Base-by-base conservation (phyloP, 1,140 invertebrate genomes). In the Rhizoglyphus robini region DNA sequence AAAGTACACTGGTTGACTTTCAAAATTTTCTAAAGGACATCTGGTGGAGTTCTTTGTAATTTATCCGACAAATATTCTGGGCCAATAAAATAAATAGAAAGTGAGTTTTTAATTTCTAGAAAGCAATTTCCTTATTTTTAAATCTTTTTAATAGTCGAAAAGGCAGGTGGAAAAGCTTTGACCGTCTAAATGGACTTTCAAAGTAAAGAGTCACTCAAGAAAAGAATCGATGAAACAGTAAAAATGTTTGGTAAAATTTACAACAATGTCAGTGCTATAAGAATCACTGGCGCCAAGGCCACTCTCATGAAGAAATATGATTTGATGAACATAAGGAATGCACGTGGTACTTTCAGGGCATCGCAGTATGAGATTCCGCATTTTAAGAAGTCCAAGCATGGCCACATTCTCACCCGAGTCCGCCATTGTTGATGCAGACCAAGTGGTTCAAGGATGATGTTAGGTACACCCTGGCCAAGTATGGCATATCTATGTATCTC, bases 401-500 rank as follows among this genome's bases (percentile, higher is more conserved):
- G 92, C 3, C 96, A 98, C 72, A 96, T 99, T 71, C 79, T 99
- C 3, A 98, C 97, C 75, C 79, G 11, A 94, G 90, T 65, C 96
- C 96, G 25, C 96, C 96, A 2, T 76, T 99, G 11, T 91, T 86
- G 73, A 83, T 99, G 84, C 83, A 86, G 67, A 82, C 88, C 0
- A 78, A 83, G 69, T 99, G 96, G 94, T 99, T 99, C 74, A 82
- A 83, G 63, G 82, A 87, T 71, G 88, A 98, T 79, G 86, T 96
- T 15, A 93, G 92, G 0, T 99, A 98, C 75, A 97, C 95, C 0
- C 96, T 98, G 83, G 88, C 95, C 1, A 99, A 99, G 73, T 98
- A 95, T 74, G 95, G 95, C 23, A 99, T 99, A 96, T 96, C 91
- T 0, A 91, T 99, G 90, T 97, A n/a, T n/a, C n/a, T n/a, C n/a